phyloP scores from a whole-genome alignment of 2,888 invertebrate species.

The Blastobasis lacticolella region DNA sequence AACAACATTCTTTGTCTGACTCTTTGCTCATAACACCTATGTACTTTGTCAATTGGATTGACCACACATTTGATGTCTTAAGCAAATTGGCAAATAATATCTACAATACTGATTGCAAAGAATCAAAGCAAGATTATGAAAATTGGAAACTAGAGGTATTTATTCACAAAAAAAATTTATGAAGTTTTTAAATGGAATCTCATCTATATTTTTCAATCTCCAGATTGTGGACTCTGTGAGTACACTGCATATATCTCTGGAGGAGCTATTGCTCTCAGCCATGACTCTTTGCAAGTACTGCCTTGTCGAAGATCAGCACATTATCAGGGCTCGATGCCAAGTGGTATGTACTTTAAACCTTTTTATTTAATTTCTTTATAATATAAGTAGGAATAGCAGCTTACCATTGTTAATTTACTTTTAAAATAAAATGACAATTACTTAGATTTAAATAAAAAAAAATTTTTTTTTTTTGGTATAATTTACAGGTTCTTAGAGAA shows the following conservation, averaged over 20 bases:
- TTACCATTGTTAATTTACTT: no score
- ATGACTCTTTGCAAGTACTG: conserved; percentile 62
- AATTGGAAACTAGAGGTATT: conserved; percentile 52
- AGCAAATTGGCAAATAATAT: conserved; percentile 42
- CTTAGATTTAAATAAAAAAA: no score
- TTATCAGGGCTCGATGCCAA: conserved; percentile 71
- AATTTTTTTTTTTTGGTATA: background rate
- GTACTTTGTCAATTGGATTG: conserved; percentile 69
- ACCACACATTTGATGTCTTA: conserved; percentile 58
- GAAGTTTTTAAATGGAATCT: background rate
- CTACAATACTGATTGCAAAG: conserved; percentile 44
- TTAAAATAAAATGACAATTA: no score
- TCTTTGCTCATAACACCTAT: conserved; percentile 41
- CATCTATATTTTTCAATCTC: conserved; percentile 13
- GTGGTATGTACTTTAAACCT: conserved; percentile 44
- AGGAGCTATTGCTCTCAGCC: conserved; percentile 56
- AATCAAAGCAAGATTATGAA: conserved; percentile 24
- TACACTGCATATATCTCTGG: conserved; percentile 49
- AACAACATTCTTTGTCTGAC: conserved; percentile 25
- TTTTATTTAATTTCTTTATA: background rate
- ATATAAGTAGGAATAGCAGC: background rate
- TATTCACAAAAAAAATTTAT: background rate
- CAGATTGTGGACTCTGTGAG: conserved; percentile 51
- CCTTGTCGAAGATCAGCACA: conserved; percentile 48
- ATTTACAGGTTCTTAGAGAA: conserved; percentile 67